A percentile compares a stretch with the other conserved stretches of the same genome.
Conservation (phyloP, 2,113 vertebrate genomes). For the Heptranchias perlo region DNA sequence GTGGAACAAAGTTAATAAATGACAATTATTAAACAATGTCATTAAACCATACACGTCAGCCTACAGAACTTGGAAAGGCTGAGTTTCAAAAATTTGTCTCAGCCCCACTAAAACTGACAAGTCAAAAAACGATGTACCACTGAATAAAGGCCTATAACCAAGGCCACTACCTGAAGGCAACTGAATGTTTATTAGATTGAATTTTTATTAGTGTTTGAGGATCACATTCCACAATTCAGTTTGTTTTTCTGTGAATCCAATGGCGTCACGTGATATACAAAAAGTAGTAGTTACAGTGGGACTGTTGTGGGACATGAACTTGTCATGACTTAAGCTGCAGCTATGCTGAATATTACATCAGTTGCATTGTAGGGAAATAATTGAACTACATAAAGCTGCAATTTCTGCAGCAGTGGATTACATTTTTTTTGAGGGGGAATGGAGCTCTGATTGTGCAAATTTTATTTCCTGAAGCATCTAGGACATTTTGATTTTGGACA, state of each 20-base stretch:
- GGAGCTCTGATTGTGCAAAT: no score
- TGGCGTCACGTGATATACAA: neutral
- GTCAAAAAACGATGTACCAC: neutral
- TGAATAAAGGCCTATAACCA: neutral
- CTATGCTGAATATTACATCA: no score
- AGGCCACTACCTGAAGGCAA: neutral
- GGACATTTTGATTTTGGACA: no score
- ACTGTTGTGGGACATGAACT: neutral
- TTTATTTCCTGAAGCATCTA: no score
- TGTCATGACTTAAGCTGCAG: neutral
- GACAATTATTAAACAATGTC: neutral
- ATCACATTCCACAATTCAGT: neutral
- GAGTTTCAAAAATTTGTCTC: neutral
- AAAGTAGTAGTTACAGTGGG: neutral
- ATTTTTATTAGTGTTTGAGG: neutral
- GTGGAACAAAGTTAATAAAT: neutral
- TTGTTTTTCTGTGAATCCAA: neutral
- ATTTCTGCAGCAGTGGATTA: no score
- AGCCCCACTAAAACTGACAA: neutral
- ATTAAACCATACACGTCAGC: neutral
- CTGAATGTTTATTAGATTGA: neutral
- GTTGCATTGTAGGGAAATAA: no score
- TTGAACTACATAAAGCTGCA: no score
- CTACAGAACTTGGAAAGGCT: neutral
- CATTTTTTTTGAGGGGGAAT: no score